These are phyloP conservation scores for Hybognathus amarus DNA, from an alignment of 2,797 vertebrate species.

Conservation along the genomic window DNA sequence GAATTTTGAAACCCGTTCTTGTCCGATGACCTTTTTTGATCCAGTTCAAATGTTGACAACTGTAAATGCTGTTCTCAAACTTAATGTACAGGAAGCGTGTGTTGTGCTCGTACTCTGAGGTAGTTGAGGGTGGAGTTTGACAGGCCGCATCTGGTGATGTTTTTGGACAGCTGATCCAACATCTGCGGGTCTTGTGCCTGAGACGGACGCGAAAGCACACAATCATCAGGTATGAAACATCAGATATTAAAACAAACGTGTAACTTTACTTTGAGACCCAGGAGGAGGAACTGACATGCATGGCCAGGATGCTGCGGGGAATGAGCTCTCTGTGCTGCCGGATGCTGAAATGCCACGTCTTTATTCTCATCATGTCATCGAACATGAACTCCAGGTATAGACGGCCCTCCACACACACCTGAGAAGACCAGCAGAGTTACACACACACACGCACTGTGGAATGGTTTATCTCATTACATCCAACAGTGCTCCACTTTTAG, in stretches of 20 bases:
- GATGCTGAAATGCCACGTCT: conserved; percentile 92
- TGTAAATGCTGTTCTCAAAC: neutral
- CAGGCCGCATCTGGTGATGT: conserved; percentile 89
- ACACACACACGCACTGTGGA: conserved; percentile 82
- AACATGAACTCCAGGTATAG: conserved; percentile 92
- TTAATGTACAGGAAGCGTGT: neutral
- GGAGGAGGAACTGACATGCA: conserved; percentile 81
- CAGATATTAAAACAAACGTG: neutral
- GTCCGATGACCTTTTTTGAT: too few species aligned
- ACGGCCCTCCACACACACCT: conserved; percentile 90
- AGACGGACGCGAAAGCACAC: neutral
- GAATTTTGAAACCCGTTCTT: too few species aligned
- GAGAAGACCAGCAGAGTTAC: conserved; percentile 43
- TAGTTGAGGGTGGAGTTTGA: conserved; percentile 93
- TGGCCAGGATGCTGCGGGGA: conserved; percentile 89
- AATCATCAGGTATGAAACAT: neutral
- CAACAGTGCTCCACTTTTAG: neutral
- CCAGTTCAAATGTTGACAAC: too few species aligned
- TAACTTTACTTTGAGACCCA: neutral
- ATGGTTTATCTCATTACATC: neutral
- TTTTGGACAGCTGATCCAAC: conserved; percentile 91
- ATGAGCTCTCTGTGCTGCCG: conserved; percentile 89
- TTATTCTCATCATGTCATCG: conserved; percentile 93
- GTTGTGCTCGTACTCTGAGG: conserved; percentile 85
- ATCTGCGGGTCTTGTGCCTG: conserved; percentile 90